These are phyloP conservation scores for Eolophus roseicapilla DNA, from an alignment of 2,113 vertebrate genomes.

Conservation along the genomic window DNA sequence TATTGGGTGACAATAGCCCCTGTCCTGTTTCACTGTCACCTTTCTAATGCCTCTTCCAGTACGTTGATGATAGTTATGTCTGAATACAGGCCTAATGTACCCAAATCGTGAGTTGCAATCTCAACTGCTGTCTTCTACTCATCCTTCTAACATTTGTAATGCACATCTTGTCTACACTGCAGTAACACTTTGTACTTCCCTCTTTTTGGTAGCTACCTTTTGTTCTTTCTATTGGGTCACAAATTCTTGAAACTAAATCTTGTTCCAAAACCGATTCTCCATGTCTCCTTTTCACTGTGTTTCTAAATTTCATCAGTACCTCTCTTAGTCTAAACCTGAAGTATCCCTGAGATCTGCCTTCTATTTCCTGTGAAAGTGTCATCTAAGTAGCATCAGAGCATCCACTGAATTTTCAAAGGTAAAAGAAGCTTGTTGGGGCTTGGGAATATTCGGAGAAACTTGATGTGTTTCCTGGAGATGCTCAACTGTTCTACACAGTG, in stretches of 20 bases:
- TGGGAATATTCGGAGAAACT: neutral
- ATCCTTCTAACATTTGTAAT: neutral
- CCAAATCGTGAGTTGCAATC: neutral
- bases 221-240: neutral
- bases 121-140: neutral
- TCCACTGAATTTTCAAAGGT: neutral
- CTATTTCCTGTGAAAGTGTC: neutral
- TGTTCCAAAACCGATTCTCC: neutral
- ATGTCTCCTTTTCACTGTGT: neutral
- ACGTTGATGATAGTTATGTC: neutral
- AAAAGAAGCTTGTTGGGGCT: neutral
- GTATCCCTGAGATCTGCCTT: neutral
- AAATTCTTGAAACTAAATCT: neutral
- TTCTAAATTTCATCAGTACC: neutral
- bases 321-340: neutral
- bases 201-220: neutral
- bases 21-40: neutral
- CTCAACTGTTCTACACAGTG: neutral
- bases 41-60: neutral
- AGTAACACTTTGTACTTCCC: neutral
- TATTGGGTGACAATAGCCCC: neutral
- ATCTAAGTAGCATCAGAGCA: neutral
- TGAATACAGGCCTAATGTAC: neutral
- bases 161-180: fast-evolving
- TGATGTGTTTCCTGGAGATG: neutral